A percentile compares a stretch with the other conserved stretches of the same genome.
Evolutionary conservation across 2,888 invertebrate species (phyloP).

Genomic region (Tuberolachnus salignus): DNA sequence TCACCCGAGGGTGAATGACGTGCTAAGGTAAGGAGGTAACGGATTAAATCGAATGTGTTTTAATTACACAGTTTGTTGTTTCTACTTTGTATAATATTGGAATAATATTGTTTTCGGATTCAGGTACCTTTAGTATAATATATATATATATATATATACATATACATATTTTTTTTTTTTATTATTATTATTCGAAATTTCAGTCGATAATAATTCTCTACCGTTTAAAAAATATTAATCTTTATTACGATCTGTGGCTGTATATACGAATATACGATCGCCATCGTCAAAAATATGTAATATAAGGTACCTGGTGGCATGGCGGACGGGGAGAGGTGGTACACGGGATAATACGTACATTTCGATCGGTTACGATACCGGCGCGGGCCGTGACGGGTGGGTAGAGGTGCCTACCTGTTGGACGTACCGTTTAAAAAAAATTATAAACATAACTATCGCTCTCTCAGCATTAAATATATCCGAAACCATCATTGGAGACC

Average conservation of each 20-base stretch:
- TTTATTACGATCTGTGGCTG: constrained; percentile 8
- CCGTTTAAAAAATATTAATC: constrained; percentile 9
- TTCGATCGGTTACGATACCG: constrained; percentile 21
- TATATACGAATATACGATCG: neutral
- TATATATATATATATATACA: too few relatives aligned
- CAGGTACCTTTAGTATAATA: neutral
- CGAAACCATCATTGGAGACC: neutral
- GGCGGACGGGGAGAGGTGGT: constrained; percentile 16
- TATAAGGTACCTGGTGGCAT: too few relatives aligned
- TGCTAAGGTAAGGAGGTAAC: constrained; percentile 23
- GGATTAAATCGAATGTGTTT: neutral
- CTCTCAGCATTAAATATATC: constrained; percentile 7
- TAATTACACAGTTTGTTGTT: neutral
- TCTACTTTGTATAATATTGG: neutral
- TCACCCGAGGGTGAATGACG: constrained; percentile 39
- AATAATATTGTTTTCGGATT: neutral
- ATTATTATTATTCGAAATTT: neutral
- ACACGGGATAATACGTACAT: neutral
- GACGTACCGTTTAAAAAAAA: neutral
- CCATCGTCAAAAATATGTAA: constrained; percentile 13
- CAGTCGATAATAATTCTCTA: constrained; percentile 7
- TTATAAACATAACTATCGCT: neutral
- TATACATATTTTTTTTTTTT: too few relatives aligned
- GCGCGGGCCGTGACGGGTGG: neutral
- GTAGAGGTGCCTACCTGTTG: neutral